Base-by-base conservation (phyloP, 1,140 invertebrate genomes). In the Helicoverpa zea region DNA sequence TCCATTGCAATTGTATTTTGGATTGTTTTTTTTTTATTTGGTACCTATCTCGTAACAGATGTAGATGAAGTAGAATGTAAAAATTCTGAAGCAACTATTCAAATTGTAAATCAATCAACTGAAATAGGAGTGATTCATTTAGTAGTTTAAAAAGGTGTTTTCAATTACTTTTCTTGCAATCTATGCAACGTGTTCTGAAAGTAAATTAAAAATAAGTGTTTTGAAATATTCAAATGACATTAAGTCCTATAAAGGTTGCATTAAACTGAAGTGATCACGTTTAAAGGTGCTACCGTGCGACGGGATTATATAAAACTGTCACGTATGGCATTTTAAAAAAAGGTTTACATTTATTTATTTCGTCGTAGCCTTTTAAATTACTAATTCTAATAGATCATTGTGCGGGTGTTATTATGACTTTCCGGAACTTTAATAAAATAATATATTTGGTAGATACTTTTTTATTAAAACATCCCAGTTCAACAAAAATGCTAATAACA, bases 211-310 rank as follows among this genome's bases (percentile, higher is more conserved):
- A 43, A 43, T 35, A 10, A 29, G 14, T 7, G 13, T 64, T 64
- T 64, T 43, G 30, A 43, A 64, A 64, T 92, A 94, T 94, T 92
- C 92, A 88, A 92, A 85, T 82, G 90, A 89, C 89, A 92, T 83
- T 92, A 87, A 87, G 78, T 70, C 83, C 43, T 85, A 88, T 86
- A 85, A 76, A 82, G 80, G 80, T 83, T 47, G 92, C 87, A 94
- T 94, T 89, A 86, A 89, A 92, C 93, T 87, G 88, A 87, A 83
- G 63, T 81, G 81, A 88, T 90, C 86, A 92, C 80, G 75, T 47
- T 43, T 68, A 68, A 83, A 79, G 81, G 64, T 81, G 93, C 93
- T 94, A 94, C 93, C 87, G 93, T 92, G 82, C 75, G 82, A 78
- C 64, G 73, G 58, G 13, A 90, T 84, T 59, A 82, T 54, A 14